Conservation (phyloP, 2,888 invertebrate genomes). For the Caenorhabditis becei region DNA sequence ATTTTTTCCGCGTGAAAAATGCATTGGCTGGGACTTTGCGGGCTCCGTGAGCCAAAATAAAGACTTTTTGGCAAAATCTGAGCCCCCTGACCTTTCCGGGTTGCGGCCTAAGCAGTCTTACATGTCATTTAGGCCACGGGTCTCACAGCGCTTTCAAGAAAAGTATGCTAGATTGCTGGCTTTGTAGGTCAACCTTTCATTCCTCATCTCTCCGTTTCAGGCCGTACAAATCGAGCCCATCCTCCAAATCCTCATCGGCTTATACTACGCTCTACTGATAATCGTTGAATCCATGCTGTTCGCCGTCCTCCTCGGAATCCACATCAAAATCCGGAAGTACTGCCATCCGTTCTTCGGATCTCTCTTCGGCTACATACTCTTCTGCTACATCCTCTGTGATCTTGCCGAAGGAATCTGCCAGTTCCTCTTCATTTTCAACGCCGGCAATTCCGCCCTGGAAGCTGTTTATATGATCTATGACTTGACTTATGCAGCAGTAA, state of each 20-base stretch:
- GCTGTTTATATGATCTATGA: conserved; percentile 20
- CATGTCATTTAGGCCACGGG: too few relatives aligned
- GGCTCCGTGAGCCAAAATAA: too few relatives aligned
- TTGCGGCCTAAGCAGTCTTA: too few relatives aligned
- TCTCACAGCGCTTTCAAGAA: too few relatives aligned
- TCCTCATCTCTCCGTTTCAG: conserved; percentile 15
- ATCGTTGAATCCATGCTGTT: conserved; percentile 19
- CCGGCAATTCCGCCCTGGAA: background rate
- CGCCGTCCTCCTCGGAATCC: conserved; percentile 13
- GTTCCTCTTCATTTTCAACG: conserved; percentile 36
- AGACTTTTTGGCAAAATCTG: too few relatives aligned
- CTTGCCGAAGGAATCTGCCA: conserved; percentile 25
- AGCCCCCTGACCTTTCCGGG: too few relatives aligned
- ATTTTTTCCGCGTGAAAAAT: too few relatives aligned
- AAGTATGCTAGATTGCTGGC: too few relatives aligned
- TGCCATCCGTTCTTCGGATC: conserved; percentile 51
- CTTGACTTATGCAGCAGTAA: conserved; percentile 32
- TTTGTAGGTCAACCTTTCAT: too few relatives aligned
- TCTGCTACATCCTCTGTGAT: conserved; percentile 35
- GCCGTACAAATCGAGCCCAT: conserved; percentile 6
- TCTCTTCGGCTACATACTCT: conserved; percentile 29
- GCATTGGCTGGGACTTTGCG: too few relatives aligned
- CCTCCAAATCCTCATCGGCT: conserved; percentile 12
- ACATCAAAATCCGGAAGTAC: conserved; percentile 25
- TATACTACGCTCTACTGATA: conserved; percentile 39